Percentiles rank a stretch among this genome's conserved stretches.
phyloP scores from a whole-genome alignment of 2,888 invertebrate species.

The Deroplatys truncata region DNA sequence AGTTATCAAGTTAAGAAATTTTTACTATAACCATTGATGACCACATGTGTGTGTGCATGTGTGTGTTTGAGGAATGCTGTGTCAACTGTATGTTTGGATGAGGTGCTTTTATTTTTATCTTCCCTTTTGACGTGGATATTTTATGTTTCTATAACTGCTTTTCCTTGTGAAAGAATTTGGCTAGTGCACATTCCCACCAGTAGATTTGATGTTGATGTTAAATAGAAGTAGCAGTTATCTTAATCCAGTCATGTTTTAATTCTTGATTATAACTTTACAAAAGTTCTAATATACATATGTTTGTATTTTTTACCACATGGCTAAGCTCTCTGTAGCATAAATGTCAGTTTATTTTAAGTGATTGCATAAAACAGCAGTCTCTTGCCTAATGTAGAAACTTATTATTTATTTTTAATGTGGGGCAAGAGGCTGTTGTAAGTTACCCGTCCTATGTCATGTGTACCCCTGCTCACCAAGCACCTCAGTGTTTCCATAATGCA shows the following conservation, averaged over 20 bases:
- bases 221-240: not conserved
- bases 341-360: not conserved
- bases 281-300: not conserved
- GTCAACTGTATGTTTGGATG: not conserved
- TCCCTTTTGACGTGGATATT: not conserved
- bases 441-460: not conserved
- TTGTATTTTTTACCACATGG: not conserved
- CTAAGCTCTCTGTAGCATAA: not conserved
- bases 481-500: not conserved
- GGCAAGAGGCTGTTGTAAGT: not conserved
- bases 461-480: not conserved
- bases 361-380: not conserved
- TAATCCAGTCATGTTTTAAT: not conserved
- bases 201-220: not conserved
- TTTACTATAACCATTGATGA: not conserved
- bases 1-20: not conserved
- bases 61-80: not conserved
- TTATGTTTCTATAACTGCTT: not conserved
- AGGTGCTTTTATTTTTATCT: not conserved
- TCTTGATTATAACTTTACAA: not conserved
- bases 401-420: not conserved
- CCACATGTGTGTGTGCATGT: not conserved
- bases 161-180: slow-evolving; percentile 12
- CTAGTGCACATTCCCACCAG: slow-evolving; percentile 12
- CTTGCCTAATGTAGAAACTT: not conserved